Evolutionary conservation across 2,797 vertebrate species (phyloP), one percentile per base, ranked within the genome.

Genomic region (Eospalax fontanierii): DNA sequence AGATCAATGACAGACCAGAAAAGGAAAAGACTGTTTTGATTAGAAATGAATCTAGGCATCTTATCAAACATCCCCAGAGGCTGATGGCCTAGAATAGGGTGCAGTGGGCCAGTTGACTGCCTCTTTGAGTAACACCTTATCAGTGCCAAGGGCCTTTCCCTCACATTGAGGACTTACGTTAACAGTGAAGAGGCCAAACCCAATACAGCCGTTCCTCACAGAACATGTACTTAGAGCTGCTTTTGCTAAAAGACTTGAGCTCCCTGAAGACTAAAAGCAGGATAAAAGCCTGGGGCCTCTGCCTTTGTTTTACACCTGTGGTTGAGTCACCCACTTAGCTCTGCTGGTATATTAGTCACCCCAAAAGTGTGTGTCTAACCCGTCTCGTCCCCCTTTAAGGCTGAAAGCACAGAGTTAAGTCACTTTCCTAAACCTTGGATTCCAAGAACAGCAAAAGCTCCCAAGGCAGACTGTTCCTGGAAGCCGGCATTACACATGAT

Each of bases 61-160:
- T 92, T 96, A 97, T 95, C 97, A 89, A 59, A 57, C 26, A 30
- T 33, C 21, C 76, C 75, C 90, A 95, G 88, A 81, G 59, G 79
- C 40, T 38, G 11, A 8, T 4, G 18, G 66, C 84, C 14, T 7
- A 26, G 4, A 33, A n/a, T 80, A n/a, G 4, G 54, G 40, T 83
- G 4, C 71, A 54, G 59, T 28, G 40, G 71, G 76, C 14, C 33
- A 70, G 74, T 65, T 40, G 57, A 87, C 73, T 18, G 2, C 46
- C 50, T 66, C 66, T 50, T 1, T 0, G 2, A 22, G 76, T 50
- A 54, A 4, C 12, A 38, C 66, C 38, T 70, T 85, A 76, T 93
- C 90, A 35, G 76, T 6, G 19, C 59, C 57, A 2, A 57, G 57
- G 70, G 88, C 78, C 66, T 57, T 28, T 43, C 78, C 50, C 63